Conservation (phyloP, 2,888 invertebrate genomes). For the Minunthozetes semirufus region DNA sequence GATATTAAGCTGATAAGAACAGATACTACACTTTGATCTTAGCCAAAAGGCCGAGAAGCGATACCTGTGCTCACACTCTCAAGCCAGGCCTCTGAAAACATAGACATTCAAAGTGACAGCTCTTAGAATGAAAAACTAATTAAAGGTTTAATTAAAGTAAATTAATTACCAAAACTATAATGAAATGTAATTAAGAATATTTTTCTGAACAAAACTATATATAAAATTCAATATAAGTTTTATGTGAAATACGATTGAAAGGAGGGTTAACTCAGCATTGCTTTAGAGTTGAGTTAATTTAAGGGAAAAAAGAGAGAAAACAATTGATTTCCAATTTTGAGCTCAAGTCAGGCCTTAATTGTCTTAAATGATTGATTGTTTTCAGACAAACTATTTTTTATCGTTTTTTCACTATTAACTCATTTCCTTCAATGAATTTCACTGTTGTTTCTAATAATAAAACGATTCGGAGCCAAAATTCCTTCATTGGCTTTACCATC, state of each 20-base stretch:
- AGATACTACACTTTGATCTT: conserved; percentile 50
- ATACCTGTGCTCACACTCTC: conserved; percentile 24
- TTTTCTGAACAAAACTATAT: too few relatives aligned
- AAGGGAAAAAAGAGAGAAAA: too few relatives aligned
- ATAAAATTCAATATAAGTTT: too few relatives aligned
- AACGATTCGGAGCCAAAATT: neutral
- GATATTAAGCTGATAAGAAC: conserved; percentile 66
- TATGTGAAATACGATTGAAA: too few relatives aligned
- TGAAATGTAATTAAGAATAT: too few relatives aligned
- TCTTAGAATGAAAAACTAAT: neutral
- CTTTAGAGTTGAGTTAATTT: too few relatives aligned
- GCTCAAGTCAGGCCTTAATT: too few relatives aligned
- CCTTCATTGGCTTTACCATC: neutral
- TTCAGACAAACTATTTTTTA: conserved; percentile 7
- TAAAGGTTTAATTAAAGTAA: too few relatives aligned
- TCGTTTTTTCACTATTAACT: conserved; percentile 8
- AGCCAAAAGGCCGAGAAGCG: conserved; percentile 43
- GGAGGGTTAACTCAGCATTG: too few relatives aligned
- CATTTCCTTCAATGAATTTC: neutral
- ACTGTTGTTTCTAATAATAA: neutral
- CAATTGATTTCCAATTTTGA: too few relatives aligned
- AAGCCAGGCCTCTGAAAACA: neutral
- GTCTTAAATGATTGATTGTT: conserved; percentile 22
- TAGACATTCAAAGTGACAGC: neutral
- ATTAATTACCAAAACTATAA: too few relatives aligned